Evolutionary conservation across 2,888 invertebrate species (phyloP).

Genomic region (Matsumyia berberina): DNA sequence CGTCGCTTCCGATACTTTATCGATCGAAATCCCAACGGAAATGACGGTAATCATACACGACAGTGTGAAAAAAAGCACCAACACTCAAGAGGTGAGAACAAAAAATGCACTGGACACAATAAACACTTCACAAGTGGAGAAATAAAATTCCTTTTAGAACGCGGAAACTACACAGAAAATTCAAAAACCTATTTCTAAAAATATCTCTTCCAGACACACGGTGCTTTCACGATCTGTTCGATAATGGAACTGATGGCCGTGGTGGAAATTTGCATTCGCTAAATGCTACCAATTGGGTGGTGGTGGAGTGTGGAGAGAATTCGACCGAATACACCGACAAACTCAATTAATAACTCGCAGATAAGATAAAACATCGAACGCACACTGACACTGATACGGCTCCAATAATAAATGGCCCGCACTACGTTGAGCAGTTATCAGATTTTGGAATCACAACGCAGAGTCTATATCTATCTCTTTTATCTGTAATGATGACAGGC

Average conservation of each 20-base stretch:
- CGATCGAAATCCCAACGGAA: slow-evolving; percentile 5
- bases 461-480: slow-evolving; percentile 32
- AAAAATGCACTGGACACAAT: slow-evolving; percentile 17
- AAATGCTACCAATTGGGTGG: slow-evolving; percentile 24
- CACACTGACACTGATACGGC: slow-evolving; percentile 52
- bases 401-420: slow-evolving; percentile 53
- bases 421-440: slow-evolving; percentile 49
- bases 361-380: slow-evolving; percentile 71
- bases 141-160: slow-evolving; percentile 33
- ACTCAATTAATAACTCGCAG: slow-evolving; percentile 72
- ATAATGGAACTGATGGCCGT: slow-evolving; percentile 60
- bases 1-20: background rate
- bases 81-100: background rate
- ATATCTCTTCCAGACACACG: slow-evolving; percentile 37
- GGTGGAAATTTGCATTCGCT: slow-evolving; percentile 72
- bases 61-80: too few relatives aligned
- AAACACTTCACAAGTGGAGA: slow-evolving; percentile 13
- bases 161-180: slow-evolving; percentile 38
- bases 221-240: slow-evolving; percentile 66
- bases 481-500: slow-evolving; percentile 19
- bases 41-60: slow-evolving; percentile 16
- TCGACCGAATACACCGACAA: slow-evolving; percentile 53
- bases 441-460: slow-evolving; percentile 45
- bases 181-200: slow-evolving; percentile 10
- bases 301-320: slow-evolving; percentile 41